A percentile compares a stretch with the other conserved stretches of the same genome.
Evolutionary conservation across 2,797 vertebrate species (phyloP).

Genomic region (Vultur gryphus): DNA sequence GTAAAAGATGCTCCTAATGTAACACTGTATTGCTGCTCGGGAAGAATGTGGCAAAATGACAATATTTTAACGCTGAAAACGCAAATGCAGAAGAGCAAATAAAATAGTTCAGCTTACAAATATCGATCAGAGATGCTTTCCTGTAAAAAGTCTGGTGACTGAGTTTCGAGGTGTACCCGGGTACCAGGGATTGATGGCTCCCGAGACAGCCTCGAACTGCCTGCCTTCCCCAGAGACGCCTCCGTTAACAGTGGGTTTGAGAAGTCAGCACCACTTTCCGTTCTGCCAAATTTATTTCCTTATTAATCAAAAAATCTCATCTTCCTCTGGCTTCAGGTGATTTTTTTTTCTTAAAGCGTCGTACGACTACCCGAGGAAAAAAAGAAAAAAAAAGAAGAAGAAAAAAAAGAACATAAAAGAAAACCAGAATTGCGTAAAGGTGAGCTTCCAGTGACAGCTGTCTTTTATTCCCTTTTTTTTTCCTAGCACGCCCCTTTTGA

Average conservation of each 20-base stretch:
- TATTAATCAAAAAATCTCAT: conserved; percentile 5
- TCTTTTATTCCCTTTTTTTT: not conserved
- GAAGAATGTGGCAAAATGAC: not conserved
- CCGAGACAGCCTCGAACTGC: not conserved
- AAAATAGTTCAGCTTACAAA: not conserved
- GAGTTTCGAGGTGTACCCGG: not conserved
- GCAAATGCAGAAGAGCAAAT: not conserved
- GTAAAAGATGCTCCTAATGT: not conserved
- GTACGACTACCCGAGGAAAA: accelerated
- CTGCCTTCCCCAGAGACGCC: not conserved
- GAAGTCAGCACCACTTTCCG: not conserved
- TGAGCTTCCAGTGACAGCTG: not conserved
- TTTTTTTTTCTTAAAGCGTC: not conserved
- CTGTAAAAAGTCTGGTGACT: not conserved
- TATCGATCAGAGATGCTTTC: not conserved
- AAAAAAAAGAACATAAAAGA: not conserved
- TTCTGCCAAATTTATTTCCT: conserved; percentile 26
- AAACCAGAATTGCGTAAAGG: not conserved
- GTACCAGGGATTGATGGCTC: not conserved
- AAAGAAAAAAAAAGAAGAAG: accelerated
- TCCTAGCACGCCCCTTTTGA: not conserved
- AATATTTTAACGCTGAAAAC: not conserved
- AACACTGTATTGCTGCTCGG: not conserved
- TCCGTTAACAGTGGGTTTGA: not conserved
- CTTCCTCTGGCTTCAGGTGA: not conserved